Conservation (phyloP, 2,888 invertebrate genomes). For the Agrotis puta region DNA sequence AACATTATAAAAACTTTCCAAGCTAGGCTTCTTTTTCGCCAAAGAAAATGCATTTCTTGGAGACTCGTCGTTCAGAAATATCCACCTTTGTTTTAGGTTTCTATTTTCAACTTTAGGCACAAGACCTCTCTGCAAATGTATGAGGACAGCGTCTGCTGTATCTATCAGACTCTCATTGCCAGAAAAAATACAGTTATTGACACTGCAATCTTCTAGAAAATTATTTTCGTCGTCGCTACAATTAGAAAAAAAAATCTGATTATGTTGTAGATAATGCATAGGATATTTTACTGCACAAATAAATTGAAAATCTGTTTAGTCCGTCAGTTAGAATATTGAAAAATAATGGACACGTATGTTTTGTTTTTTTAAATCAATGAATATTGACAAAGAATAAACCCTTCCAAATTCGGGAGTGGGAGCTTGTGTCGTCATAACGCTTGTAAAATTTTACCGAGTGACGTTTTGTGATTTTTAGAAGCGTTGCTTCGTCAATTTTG, state of each 20-base stretch:
- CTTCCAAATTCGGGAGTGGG: too few relatives aligned
- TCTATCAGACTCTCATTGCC: slow-evolving; percentile 86
- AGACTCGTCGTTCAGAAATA: slow-evolving; percentile 93
- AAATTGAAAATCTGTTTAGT: too few relatives aligned
- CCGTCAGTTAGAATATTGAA: too few relatives aligned
- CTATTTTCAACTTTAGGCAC: slow-evolving; percentile 71
- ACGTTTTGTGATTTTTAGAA: too few relatives aligned
- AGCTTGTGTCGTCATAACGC: too few relatives aligned
- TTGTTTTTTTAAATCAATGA: too few relatives aligned
- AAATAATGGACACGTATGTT: too few relatives aligned
- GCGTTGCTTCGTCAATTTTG: too few relatives aligned
- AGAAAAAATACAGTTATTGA: slow-evolving; percentile 92
- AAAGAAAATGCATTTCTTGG: slow-evolving; percentile 91
- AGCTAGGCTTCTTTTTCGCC: slow-evolving; percentile 73
- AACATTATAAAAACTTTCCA: slow-evolving; percentile 88
- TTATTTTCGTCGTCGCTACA: slow-evolving; percentile 80
- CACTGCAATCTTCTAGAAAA: slow-evolving; percentile 91
- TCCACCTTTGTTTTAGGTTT: slow-evolving; percentile 91
- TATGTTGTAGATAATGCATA: too few relatives aligned
- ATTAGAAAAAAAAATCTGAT: background rate
- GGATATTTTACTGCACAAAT: too few relatives aligned
- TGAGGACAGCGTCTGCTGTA: slow-evolving; percentile 92
- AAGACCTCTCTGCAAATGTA: slow-evolving; percentile 88
- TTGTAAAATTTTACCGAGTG: too few relatives aligned
- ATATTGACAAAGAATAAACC: too few relatives aligned